phyloP scores from a whole-genome alignment of 2,113 vertebrate genomes.

The Hiodon tergisus region DNA sequence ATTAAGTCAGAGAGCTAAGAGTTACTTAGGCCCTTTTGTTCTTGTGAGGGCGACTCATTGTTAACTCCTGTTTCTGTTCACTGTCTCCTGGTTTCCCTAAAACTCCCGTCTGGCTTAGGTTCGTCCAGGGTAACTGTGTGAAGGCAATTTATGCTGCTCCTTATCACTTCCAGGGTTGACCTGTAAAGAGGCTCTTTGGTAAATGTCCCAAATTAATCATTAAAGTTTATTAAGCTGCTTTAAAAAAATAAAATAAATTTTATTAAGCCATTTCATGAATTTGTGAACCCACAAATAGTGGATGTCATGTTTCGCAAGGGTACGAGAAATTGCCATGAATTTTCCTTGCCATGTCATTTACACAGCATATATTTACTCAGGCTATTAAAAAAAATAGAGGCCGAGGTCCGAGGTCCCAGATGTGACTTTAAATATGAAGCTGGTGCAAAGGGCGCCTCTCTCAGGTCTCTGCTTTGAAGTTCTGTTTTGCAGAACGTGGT shows the following conservation, averaged over 20 bases:
- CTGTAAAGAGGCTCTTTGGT: too few relatives aligned
- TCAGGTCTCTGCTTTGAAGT: too few relatives aligned
- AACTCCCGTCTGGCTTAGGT: neutral
- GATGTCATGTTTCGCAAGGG: too few relatives aligned
- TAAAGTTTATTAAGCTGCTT: neutral
- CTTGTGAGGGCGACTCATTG: neutral
- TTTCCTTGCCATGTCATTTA: neutral
- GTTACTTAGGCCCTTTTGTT: slow-evolving; percentile 5
- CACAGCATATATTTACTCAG: neutral
- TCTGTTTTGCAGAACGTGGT: too few relatives aligned
- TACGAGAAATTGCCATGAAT: neutral
- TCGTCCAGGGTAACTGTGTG: neutral
- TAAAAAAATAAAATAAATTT: too few relatives aligned
- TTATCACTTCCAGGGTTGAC: too few relatives aligned
- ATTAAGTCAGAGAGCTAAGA: slow-evolving; percentile 3
- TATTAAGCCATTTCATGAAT: too few relatives aligned
- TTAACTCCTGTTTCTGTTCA: neutral
- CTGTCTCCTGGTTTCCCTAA: neutral
- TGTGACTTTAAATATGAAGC: too few relatives aligned
- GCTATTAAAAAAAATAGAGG: neutral
- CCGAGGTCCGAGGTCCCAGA: too few relatives aligned
- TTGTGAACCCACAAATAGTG: too few relatives aligned
- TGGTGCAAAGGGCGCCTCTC: too few relatives aligned
- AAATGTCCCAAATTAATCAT: neutral
- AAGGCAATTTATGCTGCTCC: neutral